Evolutionary conservation across 2,888 invertebrate genomes (phyloP), one percentile per base, ranked within the genome.

Genomic region (Hyles lineata): DNA sequence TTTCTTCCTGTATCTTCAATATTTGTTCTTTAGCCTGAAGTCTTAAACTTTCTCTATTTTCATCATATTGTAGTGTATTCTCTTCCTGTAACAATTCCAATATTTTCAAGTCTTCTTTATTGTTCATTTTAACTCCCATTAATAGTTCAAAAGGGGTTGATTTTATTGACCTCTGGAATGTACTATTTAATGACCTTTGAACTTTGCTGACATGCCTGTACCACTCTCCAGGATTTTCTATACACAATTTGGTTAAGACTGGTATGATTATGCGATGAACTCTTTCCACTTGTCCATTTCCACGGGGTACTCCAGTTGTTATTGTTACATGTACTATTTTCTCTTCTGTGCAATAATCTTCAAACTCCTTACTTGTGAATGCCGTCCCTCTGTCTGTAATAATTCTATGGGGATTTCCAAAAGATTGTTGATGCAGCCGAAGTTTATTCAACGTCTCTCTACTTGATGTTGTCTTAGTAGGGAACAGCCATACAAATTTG

Each of bases 401-500:
- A 6, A 76, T 32, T 35, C 74, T 60, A 19, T 73, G 73, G 1
- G 76, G 76, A 11, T 76, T 76, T 2, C 76, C 76, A 58, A 80
- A 82, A 2, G 17, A 72, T 60, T 81, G 79, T 55, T 80, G 79
- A 29, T 76, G 77, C 6, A 76, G 71, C 43, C 63, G 35, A 9
- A 81, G n/a, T 43, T 79, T 80, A 15, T 74, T 63, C 21, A 80
- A 2, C 4, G 73, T 74, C 70, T 91, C 87, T 25, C 76, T 77
- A 2, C 81, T 74, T 0, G 82, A 75, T 1, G 81, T 82, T 2
- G 80, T 74, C 71, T 87, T 87, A 0, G 80, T 81, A 1, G 87
- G 87, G 71, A 82, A 89, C 0, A 89, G 17, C 86, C 89, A 89
- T 1, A 79, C 80, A 79, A 88, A 89, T 70, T 89, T 90, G 0